Evolutionary conservation across 2,888 invertebrate species (phyloP).

Genomic region (Leptogaster cylindrica): DNA sequence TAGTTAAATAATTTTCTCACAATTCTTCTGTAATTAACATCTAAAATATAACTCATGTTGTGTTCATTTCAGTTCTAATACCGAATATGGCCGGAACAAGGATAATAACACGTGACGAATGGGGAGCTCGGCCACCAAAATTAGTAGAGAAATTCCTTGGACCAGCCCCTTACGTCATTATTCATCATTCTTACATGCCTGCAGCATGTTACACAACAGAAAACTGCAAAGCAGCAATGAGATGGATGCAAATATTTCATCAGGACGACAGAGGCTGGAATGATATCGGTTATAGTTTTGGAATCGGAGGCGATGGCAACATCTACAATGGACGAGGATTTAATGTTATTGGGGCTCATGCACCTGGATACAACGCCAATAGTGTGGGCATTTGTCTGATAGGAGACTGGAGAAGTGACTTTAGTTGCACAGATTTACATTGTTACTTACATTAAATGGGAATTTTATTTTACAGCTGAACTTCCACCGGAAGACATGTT

Average conservation of each 20-base stretch:
- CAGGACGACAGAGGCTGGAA: constrained; percentile 68
- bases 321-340: constrained; percentile 77
- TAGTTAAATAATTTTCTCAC: not conserved
- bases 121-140: constrained; percentile 67
- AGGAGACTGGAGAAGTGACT: constrained; percentile 75
- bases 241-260: constrained; percentile 71
- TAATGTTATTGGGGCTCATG: constrained; percentile 73
- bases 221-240: constrained; percentile 68
- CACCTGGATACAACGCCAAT: constrained; percentile 69
- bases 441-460: constrained; percentile 46
- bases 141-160: constrained; percentile 62
- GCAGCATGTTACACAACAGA: constrained; percentile 66
- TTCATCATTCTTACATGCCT: constrained; percentile 75
- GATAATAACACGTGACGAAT: constrained; percentile 63
- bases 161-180: constrained; percentile 72
- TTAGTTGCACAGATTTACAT: not conserved
- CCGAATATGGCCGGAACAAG: constrained; percentile 50
- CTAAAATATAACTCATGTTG: too few species aligned
- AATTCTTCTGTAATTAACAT: not conserved
- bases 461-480: constrained; percentile 61
- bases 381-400: constrained; percentile 76
- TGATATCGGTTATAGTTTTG: constrained; percentile 76
- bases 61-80: constrained; percentile 53
- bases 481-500: constrained; percentile 69
- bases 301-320: constrained; percentile 74